Percentiles rank a stretch among this genome's conserved stretches.
Conservation (phyloP, 2,888 invertebrate genomes). For the Latrodectus elegans region DNA sequence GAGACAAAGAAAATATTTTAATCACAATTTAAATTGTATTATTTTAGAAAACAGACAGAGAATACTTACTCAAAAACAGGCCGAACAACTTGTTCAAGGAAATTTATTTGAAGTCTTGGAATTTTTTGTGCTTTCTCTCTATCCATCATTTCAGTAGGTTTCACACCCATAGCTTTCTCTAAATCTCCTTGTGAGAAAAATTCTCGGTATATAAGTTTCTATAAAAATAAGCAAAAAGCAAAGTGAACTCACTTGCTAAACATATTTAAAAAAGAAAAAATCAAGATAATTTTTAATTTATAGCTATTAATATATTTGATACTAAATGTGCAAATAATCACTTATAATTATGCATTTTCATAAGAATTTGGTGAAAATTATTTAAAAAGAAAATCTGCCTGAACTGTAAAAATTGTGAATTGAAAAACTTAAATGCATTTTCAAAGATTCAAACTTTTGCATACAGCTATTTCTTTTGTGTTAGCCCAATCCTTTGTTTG, state of each 20-base stretch:
- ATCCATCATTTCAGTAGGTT: conserved; percentile 86
- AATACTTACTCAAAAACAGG: conserved; percentile 76
- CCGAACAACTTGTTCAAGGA: conserved; percentile 79
- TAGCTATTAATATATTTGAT: neutral
- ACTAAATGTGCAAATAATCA: too few species aligned
- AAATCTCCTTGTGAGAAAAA: conserved; percentile 91
- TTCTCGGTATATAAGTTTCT: conserved; percentile 86
- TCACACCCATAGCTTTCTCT: conserved; percentile 85
- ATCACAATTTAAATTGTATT: too few species aligned
- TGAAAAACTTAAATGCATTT: neutral
- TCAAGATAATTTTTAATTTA: neutral
- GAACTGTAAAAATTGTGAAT: neutral
- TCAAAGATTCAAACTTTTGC: conserved; percentile 65
- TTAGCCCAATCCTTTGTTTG: conserved; percentile 84
- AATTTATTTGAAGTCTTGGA: conserved; percentile 87
- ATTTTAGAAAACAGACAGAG: neutral
- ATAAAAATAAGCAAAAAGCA: conserved; percentile 68
- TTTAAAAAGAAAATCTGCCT: neutral
- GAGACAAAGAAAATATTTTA: too few species aligned
- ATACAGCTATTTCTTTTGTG: conserved; percentile 79
- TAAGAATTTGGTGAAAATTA: too few species aligned
- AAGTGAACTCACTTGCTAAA: neutral
- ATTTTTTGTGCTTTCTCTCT: conserved; percentile 84
- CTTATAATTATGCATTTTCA: too few species aligned
- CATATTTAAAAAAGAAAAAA: neutral